A percentile compares a stretch with the other conserved stretches of the same genome.
phyloP scores from a whole-genome alignment of 2,888 invertebrate species.

The Apocheima hispidaria region DNA sequence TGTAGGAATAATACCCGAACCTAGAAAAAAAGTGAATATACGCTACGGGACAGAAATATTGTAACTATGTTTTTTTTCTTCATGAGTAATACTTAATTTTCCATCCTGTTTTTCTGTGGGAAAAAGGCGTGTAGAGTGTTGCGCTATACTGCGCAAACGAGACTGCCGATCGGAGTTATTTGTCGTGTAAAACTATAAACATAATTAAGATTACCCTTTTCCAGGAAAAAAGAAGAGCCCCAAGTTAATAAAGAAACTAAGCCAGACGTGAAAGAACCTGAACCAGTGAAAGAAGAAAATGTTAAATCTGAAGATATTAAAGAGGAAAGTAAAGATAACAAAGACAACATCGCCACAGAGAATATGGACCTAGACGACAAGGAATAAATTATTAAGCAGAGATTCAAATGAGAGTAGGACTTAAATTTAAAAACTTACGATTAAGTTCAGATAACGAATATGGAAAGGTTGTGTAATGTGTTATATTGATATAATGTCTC shows the following conservation, averaged over 20 bases:
- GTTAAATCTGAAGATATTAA: slow-evolving; percentile 36
- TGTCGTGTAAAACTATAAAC: too few species aligned
- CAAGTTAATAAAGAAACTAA: slow-evolving; percentile 43
- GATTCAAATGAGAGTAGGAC: neutral
- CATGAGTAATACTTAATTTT: too few species aligned
- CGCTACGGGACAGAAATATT: too few species aligned
- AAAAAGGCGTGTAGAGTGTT: too few species aligned
- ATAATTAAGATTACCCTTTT: too few species aligned
- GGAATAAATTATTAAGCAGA: slow-evolving; percentile 50
- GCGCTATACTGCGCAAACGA: too few species aligned
- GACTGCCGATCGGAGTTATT: too few species aligned
- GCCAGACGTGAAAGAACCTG: slow-evolving; percentile 27
- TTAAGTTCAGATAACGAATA: slow-evolving; percentile 1
- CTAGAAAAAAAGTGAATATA: too few species aligned
- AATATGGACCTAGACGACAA: slow-evolving; percentile 72
- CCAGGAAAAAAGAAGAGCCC: slow-evolving; percentile 48
- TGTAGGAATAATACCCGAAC: too few species aligned
- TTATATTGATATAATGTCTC: too few species aligned
- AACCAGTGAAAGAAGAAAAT: slow-evolving; percentile 32
- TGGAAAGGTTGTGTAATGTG: neutral
- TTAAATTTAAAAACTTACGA: slow-evolving; percentile 1
- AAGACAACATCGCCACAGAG: slow-evolving; percentile 58
- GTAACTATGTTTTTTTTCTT: too few species aligned
- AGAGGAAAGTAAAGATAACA: slow-evolving; percentile 45
- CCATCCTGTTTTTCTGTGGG: too few species aligned